phyloP scores from a whole-genome alignment of 2,113 vertebrate genomes.

The Daphoenositta chrysoptera region DNA sequence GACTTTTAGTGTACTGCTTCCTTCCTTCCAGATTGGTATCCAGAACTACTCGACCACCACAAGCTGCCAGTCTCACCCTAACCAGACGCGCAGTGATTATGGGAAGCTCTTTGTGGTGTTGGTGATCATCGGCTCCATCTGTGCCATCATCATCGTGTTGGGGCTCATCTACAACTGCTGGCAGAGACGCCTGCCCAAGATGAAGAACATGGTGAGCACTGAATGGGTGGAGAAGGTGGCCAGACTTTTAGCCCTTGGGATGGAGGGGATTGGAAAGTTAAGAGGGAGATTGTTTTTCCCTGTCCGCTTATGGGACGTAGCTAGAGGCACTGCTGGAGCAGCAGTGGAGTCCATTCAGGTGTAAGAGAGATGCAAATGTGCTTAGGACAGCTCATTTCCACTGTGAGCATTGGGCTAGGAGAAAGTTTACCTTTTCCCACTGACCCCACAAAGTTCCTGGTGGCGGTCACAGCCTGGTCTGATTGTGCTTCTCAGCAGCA shows the following conservation, averaged over 20 bases:
- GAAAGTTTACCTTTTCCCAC: background rate
- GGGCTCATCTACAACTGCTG: constrained; percentile 96
- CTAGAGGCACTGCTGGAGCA: background rate
- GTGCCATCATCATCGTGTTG: constrained; percentile 89
- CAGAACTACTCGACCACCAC: constrained; percentile 85
- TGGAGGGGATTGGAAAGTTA: background rate
- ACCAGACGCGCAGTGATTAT: constrained; percentile 90
- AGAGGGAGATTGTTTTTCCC: background rate
- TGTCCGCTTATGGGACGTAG: background rate
- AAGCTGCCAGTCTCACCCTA: constrained; percentile 83
- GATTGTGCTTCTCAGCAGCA: background rate
- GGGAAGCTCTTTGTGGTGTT: constrained; percentile 94
- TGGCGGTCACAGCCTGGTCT: background rate
- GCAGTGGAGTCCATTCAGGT: background rate
- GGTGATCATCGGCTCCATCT: constrained; percentile 93
- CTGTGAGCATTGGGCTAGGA: background rate
- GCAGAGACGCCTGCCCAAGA: constrained; percentile 87
- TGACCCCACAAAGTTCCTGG: background rate
- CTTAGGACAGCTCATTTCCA: background rate
- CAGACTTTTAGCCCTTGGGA: background rate
- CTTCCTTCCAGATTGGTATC: constrained; percentile 83
- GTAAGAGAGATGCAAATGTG: background rate
- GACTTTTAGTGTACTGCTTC: background rate
- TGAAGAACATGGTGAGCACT: constrained; percentile 86
- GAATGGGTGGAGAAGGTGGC: background rate